Base-by-base conservation (phyloP, 2,888 invertebrate genomes). In the Apoda limacodes region DNA sequence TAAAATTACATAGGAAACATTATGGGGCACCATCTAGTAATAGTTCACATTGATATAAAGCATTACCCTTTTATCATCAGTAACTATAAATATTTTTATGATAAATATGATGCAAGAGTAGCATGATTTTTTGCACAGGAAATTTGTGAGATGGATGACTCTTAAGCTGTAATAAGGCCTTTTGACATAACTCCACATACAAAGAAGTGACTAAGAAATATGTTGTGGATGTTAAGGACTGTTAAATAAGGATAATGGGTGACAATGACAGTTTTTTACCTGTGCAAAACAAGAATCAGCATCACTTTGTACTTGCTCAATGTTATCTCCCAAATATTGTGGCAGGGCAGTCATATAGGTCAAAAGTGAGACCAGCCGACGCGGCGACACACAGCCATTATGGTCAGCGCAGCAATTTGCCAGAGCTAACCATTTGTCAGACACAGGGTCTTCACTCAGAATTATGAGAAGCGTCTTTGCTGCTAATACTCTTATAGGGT, bases 381-480 rank as follows among this genome's bases (percentile, higher is more conserved):
- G 78, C 28, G 85, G 83, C 0, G 88, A 86, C 25, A 90, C 83
- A 43, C 88, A 90, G 20, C 88, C 87, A 53, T 90, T 90, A 50
- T 90, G 88, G 59, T 91, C 90, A 2, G 88, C 85, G 48, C 88
- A 82, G 46, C 88, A 85, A 46, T 84, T 83, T 53, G 89, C 90
- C 26, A 92, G 69, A 28, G 87, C 90, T 36, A 82, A 78, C 74
- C 84, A 82, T 43, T 85, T 75, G 37, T 90, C 88, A 26, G 82
- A 64, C 7, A 88, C 70, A 11, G 84, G 80, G 23, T 87, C 86
- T 43, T 83, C 83, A 46, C 89, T 87, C 32, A 92, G 68, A 5
- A 89, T 60, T 25, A 86, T 85, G 28, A 92, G 66, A 1, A 86
- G 74, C 1, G 88, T 80, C 69, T 90, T 91, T 1, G 87, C 83